phyloP scores from a whole-genome alignment of 2,113 vertebrate species.

The Hippocampus zosterae region DNA sequence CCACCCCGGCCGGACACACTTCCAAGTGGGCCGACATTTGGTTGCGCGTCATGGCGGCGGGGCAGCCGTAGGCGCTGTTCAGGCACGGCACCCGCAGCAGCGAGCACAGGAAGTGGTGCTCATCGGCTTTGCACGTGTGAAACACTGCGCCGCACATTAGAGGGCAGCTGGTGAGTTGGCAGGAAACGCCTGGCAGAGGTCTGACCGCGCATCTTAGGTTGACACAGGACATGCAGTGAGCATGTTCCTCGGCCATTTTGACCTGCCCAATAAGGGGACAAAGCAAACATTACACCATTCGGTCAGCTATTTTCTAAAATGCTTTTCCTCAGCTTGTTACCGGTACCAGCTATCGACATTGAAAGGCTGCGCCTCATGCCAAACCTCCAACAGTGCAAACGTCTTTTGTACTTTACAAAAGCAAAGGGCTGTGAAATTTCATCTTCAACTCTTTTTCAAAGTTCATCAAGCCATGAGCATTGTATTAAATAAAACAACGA shows the following conservation, averaged over 20 bases:
- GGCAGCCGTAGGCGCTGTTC: conserved; percentile 90
- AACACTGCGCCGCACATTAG: conserved; percentile 92
- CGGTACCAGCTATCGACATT: too few species aligned
- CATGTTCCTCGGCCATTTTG: conserved; percentile 81
- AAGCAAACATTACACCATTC: conserved; percentile 1
- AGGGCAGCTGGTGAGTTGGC: conserved; percentile 83
- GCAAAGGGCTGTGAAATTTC: too few species aligned
- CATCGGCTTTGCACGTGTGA: conserved; percentile 88
- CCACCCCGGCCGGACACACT: conserved; percentile 91
- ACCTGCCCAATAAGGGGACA: conserved; percentile 46
- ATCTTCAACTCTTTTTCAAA: too few species aligned
- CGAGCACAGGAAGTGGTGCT: conserved; percentile 89
- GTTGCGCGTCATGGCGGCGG: conserved; percentile 80
- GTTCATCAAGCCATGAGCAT: too few species aligned
- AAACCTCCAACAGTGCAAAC: too few species aligned
- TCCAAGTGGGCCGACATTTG: conserved; percentile 91
- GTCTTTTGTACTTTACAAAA: too few species aligned
- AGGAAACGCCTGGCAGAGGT: conserved; percentile 82
- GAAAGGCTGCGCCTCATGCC: too few species aligned
- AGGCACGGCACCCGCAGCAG: conserved; percentile 89
- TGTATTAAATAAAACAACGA: too few species aligned
- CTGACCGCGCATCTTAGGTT: conserved; percentile 85
- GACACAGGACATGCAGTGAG: conserved; percentile 88
- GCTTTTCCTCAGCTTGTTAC: too few species aligned
- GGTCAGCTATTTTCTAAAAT: not conserved